Evolutionary conservation across 2,113 vertebrate genomes (phyloP).

Genomic region (Mesocricetus auratus): DNA sequence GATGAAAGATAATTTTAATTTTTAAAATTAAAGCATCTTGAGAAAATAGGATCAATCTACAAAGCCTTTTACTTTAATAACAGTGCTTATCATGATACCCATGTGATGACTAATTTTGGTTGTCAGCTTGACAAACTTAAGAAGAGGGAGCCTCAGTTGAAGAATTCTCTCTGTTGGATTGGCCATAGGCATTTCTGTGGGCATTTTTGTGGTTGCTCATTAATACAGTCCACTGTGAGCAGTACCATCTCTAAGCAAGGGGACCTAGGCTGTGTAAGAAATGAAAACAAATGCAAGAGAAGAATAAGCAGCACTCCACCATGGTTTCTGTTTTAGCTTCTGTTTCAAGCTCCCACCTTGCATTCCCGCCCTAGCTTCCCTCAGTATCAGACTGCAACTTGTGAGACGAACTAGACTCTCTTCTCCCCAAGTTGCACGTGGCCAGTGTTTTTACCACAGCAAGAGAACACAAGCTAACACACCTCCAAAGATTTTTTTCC

Average conservation of each 20-base stretch:
- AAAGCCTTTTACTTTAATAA: background rate
- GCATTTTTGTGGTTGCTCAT: background rate
- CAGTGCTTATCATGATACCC: background rate
- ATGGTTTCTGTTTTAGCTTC: background rate
- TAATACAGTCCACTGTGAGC: background rate
- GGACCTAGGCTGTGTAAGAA: background rate
- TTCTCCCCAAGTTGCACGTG: background rate
- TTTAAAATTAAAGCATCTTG: background rate
- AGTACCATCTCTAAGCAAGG: background rate
- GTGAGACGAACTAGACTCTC: background rate
- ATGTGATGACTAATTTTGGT: background rate
- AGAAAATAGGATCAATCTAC: background rate
- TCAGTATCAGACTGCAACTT: background rate
- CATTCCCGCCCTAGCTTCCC: background rate
- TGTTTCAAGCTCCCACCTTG: background rate
- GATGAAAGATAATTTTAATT: background rate
- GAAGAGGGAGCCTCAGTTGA: background rate
- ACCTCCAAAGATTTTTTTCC: slow-evolving; percentile 1
- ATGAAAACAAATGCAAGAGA: background rate
- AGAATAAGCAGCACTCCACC: too few relatives aligned
- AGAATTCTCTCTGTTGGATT: background rate
- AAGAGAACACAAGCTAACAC: background rate
- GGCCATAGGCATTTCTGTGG: background rate
- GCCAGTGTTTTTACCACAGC: background rate
- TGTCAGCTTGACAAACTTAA: background rate